Percentiles rank a stretch among this genome's conserved stretches.
phyloP scores from a whole-genome alignment of 1,140 invertebrate genomes.

The Ridgeia piscesae region DNA sequence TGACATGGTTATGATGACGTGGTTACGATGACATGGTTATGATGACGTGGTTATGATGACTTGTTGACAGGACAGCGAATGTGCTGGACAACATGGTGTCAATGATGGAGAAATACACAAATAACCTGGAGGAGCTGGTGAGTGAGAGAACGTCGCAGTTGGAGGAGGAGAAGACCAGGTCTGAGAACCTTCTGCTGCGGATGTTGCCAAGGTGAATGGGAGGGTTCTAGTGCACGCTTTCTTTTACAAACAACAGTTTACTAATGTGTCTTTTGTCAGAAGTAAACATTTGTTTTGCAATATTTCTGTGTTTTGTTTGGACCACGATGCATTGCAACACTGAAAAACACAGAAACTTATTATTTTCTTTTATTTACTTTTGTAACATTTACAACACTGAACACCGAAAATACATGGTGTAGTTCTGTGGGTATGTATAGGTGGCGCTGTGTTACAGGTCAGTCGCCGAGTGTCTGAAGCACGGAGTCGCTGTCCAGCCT shows the following conservation, averaged over 20 bases:
- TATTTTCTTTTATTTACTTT: too few species aligned
- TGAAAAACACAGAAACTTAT: too few species aligned
- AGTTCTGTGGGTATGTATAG: not conserved
- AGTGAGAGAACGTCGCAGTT: constrained; percentile 82
- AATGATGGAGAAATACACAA: constrained; percentile 90
- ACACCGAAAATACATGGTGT: too few species aligned
- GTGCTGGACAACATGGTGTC: constrained; percentile 89
- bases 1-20: too few species aligned
- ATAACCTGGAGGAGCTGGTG: constrained; percentile 85
- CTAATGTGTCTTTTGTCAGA: not conserved
- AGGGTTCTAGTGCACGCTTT: too few species aligned
- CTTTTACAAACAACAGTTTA: not conserved
- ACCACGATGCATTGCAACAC: too few species aligned
- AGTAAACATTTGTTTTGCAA: not conserved
- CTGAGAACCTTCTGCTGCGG: constrained; percentile 81
- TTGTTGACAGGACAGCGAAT: constrained; percentile 17
- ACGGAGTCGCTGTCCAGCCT: constrained; percentile 79
- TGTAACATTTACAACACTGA: too few species aligned
- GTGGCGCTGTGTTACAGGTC: constrained; percentile 60
- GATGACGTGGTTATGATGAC: not conserved
- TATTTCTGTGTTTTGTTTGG: too few species aligned
- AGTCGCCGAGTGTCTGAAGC: constrained; percentile 82
- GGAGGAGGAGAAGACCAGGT: constrained; percentile 87
- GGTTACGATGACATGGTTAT: not conserved
- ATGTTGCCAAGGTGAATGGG: constrained; percentile 82